These are phyloP conservation scores for Carlito syrichta DNA, from an alignment of 2,113 vertebrate species.

Conservation along the genomic window DNA sequence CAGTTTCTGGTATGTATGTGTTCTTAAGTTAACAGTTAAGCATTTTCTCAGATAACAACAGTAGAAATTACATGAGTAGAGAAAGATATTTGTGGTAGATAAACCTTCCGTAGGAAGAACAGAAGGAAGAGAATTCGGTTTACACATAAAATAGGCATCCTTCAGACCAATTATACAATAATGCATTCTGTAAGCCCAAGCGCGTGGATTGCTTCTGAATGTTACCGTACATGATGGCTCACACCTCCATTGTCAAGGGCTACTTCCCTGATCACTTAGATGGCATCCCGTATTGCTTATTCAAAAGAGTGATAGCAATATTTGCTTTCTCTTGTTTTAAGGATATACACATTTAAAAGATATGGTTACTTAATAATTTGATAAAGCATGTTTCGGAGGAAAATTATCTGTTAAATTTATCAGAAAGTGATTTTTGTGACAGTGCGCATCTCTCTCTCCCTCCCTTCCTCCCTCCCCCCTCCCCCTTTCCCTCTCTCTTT, in stretches of 20 bases:
- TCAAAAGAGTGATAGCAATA: background rate
- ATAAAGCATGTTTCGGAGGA: conserved; percentile 37
- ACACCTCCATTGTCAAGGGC: background rate
- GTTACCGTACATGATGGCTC: background rate
- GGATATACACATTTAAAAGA: background rate
- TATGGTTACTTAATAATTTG: conserved; percentile 27
- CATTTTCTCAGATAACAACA: background rate
- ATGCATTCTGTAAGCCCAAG: background rate
- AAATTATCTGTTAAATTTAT: background rate
- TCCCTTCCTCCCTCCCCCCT: no score
- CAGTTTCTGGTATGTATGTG: background rate
- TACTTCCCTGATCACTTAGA: background rate
- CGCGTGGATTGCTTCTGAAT: background rate
- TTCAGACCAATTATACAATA: background rate
- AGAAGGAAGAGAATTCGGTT: background rate
- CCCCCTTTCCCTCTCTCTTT: no score
- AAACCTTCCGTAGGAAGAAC: background rate
- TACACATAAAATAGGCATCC: background rate
- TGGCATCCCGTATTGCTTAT: background rate
- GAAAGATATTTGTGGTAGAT: background rate
- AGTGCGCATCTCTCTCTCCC: no score
- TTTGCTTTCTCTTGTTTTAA: background rate
- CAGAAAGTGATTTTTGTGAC: conserved; percentile 47
- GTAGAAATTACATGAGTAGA: background rate
- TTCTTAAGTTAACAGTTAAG: background rate